Evolutionary conservation across 64 coral and sea anemone genomes (phyloP).

Genomic region (Montipora foliosa): DNA sequence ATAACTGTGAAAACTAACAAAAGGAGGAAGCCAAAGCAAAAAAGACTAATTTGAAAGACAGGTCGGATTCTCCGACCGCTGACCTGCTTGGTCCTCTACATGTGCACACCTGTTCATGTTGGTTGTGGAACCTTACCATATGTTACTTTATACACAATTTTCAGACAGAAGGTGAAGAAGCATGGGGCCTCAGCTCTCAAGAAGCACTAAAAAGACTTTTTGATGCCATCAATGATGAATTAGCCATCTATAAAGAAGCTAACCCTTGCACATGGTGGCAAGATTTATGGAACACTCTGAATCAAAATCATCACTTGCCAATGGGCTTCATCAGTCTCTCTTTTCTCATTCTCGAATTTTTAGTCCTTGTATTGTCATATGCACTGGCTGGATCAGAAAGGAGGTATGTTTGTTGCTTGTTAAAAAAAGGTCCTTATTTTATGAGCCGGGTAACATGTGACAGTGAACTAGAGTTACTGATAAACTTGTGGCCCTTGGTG

Average conservation of each 20-base stretch:
- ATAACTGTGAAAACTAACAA: too few relatives aligned
- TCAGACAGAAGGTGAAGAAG: slow-evolving; percentile 37
- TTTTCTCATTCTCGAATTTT: slow-evolving; percentile 78
- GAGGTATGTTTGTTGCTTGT: neutral
- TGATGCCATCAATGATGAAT: slow-evolving; percentile 73
- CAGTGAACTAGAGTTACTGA: too few relatives aligned
- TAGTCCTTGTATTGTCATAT: slow-evolving; percentile 79
- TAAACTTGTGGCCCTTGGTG: too few relatives aligned
- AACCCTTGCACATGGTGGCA: slow-evolving; percentile 61
- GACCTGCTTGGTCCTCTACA: too few relatives aligned
- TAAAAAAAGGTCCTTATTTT: too few relatives aligned
- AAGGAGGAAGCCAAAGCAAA: too few relatives aligned
- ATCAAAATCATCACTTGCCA: slow-evolving; percentile 63
- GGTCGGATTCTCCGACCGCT: too few relatives aligned
- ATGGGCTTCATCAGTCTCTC: slow-evolving; percentile 85
- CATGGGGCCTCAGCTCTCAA: slow-evolving; percentile 78
- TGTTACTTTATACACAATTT: neutral
- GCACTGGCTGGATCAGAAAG: slow-evolving; percentile 20
- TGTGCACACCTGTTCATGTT: neutral
- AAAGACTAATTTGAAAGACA: too few relatives aligned
- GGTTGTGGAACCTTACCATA: neutral
- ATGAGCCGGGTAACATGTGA: too few relatives aligned
- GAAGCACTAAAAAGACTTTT: slow-evolving; percentile 86
- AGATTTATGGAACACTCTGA: slow-evolving; percentile 82
- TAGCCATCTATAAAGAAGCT: slow-evolving; percentile 53